phyloP scores from a whole-genome alignment of 1,140 invertebrate genomes.

The Agrypnia vestita region DNA sequence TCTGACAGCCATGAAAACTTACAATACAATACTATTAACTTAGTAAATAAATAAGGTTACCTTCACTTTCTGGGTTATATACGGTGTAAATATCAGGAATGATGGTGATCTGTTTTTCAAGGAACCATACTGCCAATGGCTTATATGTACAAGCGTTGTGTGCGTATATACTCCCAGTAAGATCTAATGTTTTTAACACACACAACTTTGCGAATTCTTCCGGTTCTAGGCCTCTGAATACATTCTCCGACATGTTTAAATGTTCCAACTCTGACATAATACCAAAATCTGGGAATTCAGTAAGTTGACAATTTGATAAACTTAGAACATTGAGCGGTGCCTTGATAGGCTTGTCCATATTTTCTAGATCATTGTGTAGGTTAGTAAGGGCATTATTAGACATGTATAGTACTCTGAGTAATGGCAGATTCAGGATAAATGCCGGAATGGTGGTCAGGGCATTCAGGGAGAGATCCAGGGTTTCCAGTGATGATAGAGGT shows the following conservation, averaged over 20 bases:
- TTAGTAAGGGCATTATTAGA: constrained; percentile 73
- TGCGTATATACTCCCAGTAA: constrained; percentile 66
- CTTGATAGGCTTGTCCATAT: constrained; percentile 70
- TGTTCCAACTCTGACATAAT: constrained; percentile 68
- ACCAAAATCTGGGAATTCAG: constrained; percentile 72
- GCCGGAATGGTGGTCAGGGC: constrained; percentile 73
- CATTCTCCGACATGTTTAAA: constrained; percentile 71
- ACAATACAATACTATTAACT: not conserved
- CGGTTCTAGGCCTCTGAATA: constrained; percentile 63
- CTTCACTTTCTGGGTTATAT: constrained; percentile 53
- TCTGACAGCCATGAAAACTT: too few relatives aligned
- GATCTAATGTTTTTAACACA: constrained; percentile 67
- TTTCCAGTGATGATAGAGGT: constrained; percentile 71
- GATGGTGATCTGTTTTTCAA: constrained; percentile 64
- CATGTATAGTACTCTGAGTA: constrained; percentile 74
- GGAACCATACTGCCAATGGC: constrained; percentile 66
- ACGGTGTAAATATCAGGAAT: constrained; percentile 61
- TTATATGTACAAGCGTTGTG: constrained; percentile 65
- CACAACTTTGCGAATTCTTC: constrained; percentile 68
- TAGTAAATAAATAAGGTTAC: constrained; percentile 45
- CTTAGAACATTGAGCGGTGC: constrained; percentile 74
- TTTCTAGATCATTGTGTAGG: constrained; percentile 65
- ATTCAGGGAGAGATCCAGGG: constrained; percentile 75
- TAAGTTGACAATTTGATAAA: constrained; percentile 73
- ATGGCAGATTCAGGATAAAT: constrained; percentile 73